phyloP scores from a whole-genome alignment of 2,888 invertebrate species.

The Odontothrips loti region DNA sequence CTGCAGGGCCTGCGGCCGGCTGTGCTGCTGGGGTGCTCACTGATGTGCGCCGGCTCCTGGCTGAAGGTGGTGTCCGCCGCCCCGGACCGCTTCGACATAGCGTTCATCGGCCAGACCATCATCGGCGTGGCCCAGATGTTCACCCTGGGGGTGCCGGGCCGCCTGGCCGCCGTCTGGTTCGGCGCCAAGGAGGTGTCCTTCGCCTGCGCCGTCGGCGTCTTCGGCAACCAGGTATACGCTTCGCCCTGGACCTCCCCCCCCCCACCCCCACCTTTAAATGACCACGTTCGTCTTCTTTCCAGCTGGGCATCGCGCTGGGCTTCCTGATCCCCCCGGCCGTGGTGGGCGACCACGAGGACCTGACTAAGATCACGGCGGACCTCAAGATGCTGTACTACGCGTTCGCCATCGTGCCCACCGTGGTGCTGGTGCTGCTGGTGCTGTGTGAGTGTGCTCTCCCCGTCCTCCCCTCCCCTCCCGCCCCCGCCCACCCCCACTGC shows the following conservation, averaged over 20 bases:
- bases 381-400: slow-evolving; percentile 79
- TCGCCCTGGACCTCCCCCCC: not conserved
- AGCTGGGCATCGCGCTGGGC: slow-evolving; percentile 50
- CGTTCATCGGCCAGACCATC: slow-evolving; percentile 57
- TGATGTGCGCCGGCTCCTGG: slow-evolving; percentile 58
- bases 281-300: slow-evolving; percentile 36
- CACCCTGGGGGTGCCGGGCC: slow-evolving; percentile 62
- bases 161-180: slow-evolving; percentile 67
- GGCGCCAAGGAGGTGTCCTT: slow-evolving; percentile 58
- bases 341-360: slow-evolving; percentile 55
- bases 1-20: slow-evolving; percentile 52
- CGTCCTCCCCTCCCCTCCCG: slow-evolving; percentile 3
- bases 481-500: not conserved
- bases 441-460: slow-evolving; percentile 47
- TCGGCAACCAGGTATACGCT: slow-evolving; percentile 61
- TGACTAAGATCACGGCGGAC: slow-evolving; percentile 62
- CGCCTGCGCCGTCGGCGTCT: slow-evolving; percentile 64
- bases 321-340: slow-evolving; percentile 52
- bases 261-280: no score
- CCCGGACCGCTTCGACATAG: slow-evolving; percentile 57
- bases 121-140: slow-evolving; percentile 58
- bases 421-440: slow-evolving; percentile 62
- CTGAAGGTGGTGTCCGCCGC: slow-evolving; percentile 57
- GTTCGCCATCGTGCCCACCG: slow-evolving; percentile 74
- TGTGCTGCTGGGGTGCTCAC: slow-evolving; percentile 51